Evolutionary conservation across 1,140 invertebrate genomes (phyloP).

Genomic region (Tribolium madens): DNA sequence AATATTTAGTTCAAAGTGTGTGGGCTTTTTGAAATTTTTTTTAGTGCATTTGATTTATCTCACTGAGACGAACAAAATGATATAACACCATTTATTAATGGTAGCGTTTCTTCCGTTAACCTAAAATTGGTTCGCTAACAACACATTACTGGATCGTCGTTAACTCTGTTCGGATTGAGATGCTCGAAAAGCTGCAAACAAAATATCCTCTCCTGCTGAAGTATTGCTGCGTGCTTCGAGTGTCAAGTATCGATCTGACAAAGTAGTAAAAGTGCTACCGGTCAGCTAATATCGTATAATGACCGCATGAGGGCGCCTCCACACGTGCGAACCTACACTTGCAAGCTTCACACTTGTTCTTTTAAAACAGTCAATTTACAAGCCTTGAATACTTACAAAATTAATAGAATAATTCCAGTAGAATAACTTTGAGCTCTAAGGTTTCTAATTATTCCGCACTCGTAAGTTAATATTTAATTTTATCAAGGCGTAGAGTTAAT

Average conservation of each 20-base stretch:
- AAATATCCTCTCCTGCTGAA: conserved; percentile 21
- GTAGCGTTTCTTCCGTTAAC: not conserved
- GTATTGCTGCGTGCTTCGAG: conserved; percentile 36
- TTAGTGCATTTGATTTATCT: no score
- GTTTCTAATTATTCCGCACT: conserved; percentile 63
- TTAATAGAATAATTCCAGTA: conserved; percentile 61
- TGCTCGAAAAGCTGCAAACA: not conserved
- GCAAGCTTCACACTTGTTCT: not conserved
- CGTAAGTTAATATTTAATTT: conserved; percentile 65
- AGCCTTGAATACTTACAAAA: conserved; percentile 59
- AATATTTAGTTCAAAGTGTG: no score
- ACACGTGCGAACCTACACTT: not conserved
- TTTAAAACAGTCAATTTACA: conserved; percentile 43
- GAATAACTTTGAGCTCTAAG: conserved; percentile 60
- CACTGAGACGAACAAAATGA: no score
- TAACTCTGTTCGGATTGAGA: not conserved
- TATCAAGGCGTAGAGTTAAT: conserved; percentile 61
- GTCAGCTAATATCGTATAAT: conserved; percentile 52
- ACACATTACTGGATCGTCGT: not conserved
- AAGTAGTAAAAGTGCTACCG: conserved; percentile 46
- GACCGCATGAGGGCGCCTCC: conserved; percentile 42
- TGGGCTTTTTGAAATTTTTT: no score
- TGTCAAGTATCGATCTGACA: conserved; percentile 50
- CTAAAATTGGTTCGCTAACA: not conserved
- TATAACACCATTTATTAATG: no score